These are phyloP conservation scores for Contarinia nasturtii DNA, from an alignment of 1,140 invertebrate genomes.

Conservation along the genomic window DNA sequence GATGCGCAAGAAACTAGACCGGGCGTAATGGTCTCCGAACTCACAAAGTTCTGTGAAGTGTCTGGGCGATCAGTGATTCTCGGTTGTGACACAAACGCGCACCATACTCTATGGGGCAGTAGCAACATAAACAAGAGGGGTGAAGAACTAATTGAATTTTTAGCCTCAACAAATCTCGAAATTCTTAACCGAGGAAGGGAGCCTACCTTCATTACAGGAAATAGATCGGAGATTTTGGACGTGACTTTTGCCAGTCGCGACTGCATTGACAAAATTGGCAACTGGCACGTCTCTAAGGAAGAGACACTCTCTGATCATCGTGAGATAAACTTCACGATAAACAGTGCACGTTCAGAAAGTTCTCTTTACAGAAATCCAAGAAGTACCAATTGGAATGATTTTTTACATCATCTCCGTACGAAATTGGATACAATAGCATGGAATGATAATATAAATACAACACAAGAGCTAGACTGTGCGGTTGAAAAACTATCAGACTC, in stretches of 20 bases:
- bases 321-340: too few relatives aligned
- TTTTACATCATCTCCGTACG: too few relatives aligned
- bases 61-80: not conserved
- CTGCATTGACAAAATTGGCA: not conserved
- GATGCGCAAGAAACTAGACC: not conserved
- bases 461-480: too few relatives aligned
- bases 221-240: not conserved
- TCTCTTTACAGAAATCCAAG: too few relatives aligned
- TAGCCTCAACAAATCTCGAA: not conserved
- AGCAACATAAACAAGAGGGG: not conserved
- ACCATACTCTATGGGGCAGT: slow-evolving; percentile 2
- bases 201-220: not conserved
- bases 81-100: slow-evolving; percentile 1
- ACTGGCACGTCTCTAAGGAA: not conserved
- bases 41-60: not conserved
- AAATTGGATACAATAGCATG: too few relatives aligned
- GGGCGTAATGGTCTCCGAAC: not conserved
- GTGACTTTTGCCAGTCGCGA: not conserved
- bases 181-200: not conserved
- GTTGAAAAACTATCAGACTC: too few relatives aligned
- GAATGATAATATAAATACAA: too few relatives aligned
- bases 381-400: too few relatives aligned
- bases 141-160: slow-evolving; percentile 2
- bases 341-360: too few relatives aligned
- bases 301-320: too few relatives aligned